A percentile compares a stretch with the other conserved stretches of the same genome.
These are phyloP conservation scores for Oryzias dopingdopingensis DNA, from an alignment of 2,797 vertebrate genomes.

Conservation along the genomic window DNA sequence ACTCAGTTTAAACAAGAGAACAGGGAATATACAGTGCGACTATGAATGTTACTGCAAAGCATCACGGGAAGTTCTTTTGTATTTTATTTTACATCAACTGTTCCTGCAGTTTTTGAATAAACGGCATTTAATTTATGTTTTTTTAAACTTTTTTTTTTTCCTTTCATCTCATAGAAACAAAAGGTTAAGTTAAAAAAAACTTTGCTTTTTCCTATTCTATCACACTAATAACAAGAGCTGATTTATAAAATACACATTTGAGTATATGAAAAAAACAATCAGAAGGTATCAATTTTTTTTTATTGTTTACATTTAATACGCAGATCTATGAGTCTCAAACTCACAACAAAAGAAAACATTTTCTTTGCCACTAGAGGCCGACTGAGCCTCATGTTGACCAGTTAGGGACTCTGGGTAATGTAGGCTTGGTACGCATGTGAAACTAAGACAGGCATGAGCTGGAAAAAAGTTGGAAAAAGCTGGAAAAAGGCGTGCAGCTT, in stretches of 20 bases:
- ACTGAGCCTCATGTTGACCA: slow-evolving; percentile 48
- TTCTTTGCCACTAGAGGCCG: slow-evolving; percentile 63
- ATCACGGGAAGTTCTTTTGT: too few species aligned
- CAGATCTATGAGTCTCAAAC: slow-evolving; percentile 71
- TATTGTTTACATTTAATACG: slow-evolving; percentile 71
- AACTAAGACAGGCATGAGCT: slow-evolving; percentile 46
- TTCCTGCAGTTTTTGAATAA: too few species aligned
- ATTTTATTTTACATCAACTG: too few species aligned
- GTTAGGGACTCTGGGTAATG: slow-evolving; percentile 73
- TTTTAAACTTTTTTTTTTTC: too few species aligned
- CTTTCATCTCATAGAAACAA: too few species aligned
- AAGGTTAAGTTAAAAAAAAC: too few species aligned
- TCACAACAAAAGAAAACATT: slow-evolving; percentile 65
- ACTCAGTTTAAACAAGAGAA: too few species aligned
- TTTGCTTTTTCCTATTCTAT: too few species aligned
- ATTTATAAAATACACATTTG: not conserved
- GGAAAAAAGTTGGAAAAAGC: not conserved
- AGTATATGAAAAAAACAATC: slow-evolving; percentile 1
- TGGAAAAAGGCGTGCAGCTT: slow-evolving; percentile 46
- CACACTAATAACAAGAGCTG: not conserved
- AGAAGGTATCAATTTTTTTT: slow-evolving; percentile 38
- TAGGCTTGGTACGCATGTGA: slow-evolving; percentile 49
- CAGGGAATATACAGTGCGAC: too few species aligned
- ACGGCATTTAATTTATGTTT: too few species aligned
- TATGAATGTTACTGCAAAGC: too few species aligned